Base-by-base conservation (phyloP, 1,140 invertebrate species). In the Eufriesea mexicana region DNA sequence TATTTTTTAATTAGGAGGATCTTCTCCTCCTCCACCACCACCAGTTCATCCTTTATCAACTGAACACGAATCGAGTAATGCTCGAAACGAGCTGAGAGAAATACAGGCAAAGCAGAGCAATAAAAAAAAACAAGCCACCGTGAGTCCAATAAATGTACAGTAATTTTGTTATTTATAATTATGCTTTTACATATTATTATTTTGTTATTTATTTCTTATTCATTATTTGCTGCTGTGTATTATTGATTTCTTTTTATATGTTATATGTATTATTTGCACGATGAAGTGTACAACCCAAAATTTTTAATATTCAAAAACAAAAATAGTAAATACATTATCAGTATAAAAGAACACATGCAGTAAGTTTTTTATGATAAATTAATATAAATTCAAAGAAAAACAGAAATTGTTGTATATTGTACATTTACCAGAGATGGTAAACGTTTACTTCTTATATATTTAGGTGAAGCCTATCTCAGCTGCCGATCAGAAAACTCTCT, bases 391-490 rank as follows among this genome's bases (percentile, higher is more conserved):
- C 12, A 25, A 62, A 47, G 28, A 57, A 35, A 85, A 45, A 35
- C 61, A 57, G 45, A 49, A 78, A 75, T 72, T 45, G 61, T 73
- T 84, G 49, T 71, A 28, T 35, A 18, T 71, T 71, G 5, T 64
- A 16, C 7, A 71, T 66, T 71, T 49, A 49, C 49, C 59, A 54
- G 61, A 85, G 28, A 79, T 47, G 64, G 79, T 88, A 79, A 88
- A 88, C 49, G 12, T 89, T 89, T 74, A 47, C 42, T 25, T 91
- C 71, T 90, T 86, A 86, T 89, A 81, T 72, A 88, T 93, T 28
- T 88, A 96, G 95, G 97, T 99, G 70, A 99, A 99, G 93, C 98
- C 97, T 20, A 99, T 99, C 94, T 99, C 98, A 35, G 97, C 98
- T 0, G 97, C 98, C 80, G 98, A 99, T 93, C 96, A 98, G 91